Evolutionary conservation across 2,797 vertebrate species (phyloP), one percentile per base, ranked within the genome.

Genomic region (Gobio occitaniae): DNA sequence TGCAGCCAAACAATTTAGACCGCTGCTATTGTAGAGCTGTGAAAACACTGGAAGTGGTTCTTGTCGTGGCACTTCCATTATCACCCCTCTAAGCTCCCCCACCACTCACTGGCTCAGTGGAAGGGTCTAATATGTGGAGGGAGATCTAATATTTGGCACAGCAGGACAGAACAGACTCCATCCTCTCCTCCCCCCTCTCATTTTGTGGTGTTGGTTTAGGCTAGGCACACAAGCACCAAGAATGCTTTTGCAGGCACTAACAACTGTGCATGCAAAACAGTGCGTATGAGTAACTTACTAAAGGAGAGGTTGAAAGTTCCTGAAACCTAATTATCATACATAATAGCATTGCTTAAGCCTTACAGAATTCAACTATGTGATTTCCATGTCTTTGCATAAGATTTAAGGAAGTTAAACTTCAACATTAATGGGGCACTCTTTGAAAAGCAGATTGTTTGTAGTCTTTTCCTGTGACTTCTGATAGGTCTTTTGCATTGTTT

Each of bases 101-200:
- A 86, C 74, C 86, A 47, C 3, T 86, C 89, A 91, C 94, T 93
- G 91, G 94, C 93, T 66, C 92, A 92, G 94, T 96, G 95, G 94
- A 95, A 94, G 93, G 93, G 94, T 94, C 95, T 96, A 94, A 96
- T 94, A 92, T 96, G 95, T 95, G 93, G 92, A 93, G 92, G 94
- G 93, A 90, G 96, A 95, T 94, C 92, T 92, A 95, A 95, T 95
- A 90, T 95, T 96, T 97, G 95, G 95, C 95, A 95, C 86, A 92
- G 93, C 95, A 94, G 94, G 90, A 96, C 94, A 96, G 90, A 91
- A 90, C 75, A 92, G 92, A 54, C 93, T 95, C 93, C 92, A 93
- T 91, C 92, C 91, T 92, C 90, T 90, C 69, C 74, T 76, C 68
- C 76, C 78, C 72, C 81, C 74, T 83, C 71, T 88, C 41, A 77